These are phyloP conservation scores for Nineta flava DNA, from an alignment of 2,888 invertebrate species.

Conservation along the genomic window DNA sequence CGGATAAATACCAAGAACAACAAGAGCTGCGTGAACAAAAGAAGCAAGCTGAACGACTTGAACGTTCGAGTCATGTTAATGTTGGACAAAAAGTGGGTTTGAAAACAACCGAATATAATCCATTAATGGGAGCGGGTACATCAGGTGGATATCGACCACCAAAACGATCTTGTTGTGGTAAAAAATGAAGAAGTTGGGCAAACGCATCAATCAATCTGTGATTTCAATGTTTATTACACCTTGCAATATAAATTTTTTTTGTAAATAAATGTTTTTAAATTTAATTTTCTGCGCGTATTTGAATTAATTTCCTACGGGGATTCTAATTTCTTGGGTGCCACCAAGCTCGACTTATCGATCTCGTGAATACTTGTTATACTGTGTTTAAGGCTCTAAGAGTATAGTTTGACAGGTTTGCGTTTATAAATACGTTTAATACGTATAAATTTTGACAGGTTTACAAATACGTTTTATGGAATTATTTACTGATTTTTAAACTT, in stretches of 20 bases:
- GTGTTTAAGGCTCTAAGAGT: too few species aligned
- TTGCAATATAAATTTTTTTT: neutral
- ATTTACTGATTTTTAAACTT: too few species aligned
- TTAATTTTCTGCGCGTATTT: too few species aligned
- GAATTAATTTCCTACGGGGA: too few species aligned
- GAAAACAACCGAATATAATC: slow-evolving; percentile 20
- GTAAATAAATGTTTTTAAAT: neutral
- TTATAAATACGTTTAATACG: too few species aligned
- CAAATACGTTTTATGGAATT: too few species aligned
- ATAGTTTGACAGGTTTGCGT: too few species aligned
- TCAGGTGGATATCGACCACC: slow-evolving; percentile 22
- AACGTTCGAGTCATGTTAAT: slow-evolving; percentile 12
- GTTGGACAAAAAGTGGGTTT: slow-evolving; percentile 20
- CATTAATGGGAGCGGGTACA: slow-evolving; percentile 22
- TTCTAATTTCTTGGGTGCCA: too few species aligned
- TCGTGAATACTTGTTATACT: too few species aligned
- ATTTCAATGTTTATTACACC: neutral
- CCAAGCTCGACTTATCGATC: too few species aligned
- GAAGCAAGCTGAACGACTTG: slow-evolving; percentile 18
- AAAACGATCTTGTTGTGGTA: slow-evolving; percentile 23
- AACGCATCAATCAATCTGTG: neutral
- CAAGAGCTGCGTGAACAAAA: slow-evolving; percentile 24
- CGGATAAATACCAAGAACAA: slow-evolving; percentile 21
- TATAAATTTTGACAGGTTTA: too few species aligned
- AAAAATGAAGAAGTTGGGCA: slow-evolving; percentile 14